Conservation (phyloP, 2,797 vertebrate species). For the Somateria mollissima region DNA sequence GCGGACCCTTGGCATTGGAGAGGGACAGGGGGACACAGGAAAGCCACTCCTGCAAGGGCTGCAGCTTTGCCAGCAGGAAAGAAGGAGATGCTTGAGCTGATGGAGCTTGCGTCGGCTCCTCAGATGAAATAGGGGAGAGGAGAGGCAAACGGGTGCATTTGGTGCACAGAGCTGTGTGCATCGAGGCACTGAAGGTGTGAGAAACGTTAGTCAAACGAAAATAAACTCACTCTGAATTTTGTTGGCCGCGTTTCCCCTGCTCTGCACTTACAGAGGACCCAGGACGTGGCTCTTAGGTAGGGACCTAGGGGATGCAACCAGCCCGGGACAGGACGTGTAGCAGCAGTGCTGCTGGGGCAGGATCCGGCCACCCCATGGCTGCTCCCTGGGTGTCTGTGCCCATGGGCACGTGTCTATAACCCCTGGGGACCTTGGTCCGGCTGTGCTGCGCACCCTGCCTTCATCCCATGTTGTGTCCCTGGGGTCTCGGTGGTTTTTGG, state of each 20-base stretch:
- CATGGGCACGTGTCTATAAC: accelerated
- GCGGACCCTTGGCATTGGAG: neutral
- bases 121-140: neutral
- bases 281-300: neutral
- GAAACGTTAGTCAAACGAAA: neutral
- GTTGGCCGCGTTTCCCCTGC: accelerated
- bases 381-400: neutral
- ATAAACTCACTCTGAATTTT: neutral
- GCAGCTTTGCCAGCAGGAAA: neutral
- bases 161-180: accelerated
- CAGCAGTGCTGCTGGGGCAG: neutral
- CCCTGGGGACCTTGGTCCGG: neutral
- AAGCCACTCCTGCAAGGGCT: accelerated
- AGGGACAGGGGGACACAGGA: neutral
- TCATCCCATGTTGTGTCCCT: neutral
- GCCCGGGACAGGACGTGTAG: accelerated
- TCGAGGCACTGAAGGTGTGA: neutral
- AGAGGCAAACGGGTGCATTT: neutral
- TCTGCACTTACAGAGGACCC: neutral
- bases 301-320: neutral
- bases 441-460: neutral
- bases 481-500: accelerated
- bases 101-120: accelerated
- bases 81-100: neutral
- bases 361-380: accelerated